Base-by-base conservation (phyloP, 1,140 invertebrate species). In the Stratiolaelaps scimitus region DNA sequence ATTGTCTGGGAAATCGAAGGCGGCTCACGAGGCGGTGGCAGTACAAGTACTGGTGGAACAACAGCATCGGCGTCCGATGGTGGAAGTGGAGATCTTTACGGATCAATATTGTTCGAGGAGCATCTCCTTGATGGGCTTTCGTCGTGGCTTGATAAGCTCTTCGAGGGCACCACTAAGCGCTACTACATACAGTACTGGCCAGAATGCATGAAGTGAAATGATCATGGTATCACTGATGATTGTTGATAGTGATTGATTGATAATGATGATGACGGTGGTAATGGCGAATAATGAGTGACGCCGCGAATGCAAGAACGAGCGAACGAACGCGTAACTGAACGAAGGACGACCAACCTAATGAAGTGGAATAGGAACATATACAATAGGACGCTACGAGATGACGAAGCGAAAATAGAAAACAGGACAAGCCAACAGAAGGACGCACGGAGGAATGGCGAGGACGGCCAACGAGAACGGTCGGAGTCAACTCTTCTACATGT, bases 121-220 rank as follows among this genome's bases (percentile, higher is more conserved):
- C 86, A 91, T 72, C 79, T 96, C 26, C 76, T 98, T 64, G 87
- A 94, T 72, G 89, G 90, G 4, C 79, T 98, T 48, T 84, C 88
- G n/a, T 90, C 90, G 74, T 98, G 94, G 92, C 77, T 98, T 69
- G 93, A 98, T 74, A 82, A 92, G 48, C 78, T 98, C 65, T 96
- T 97, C 75, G 93, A 97, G 76, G 93, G 94, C 46, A 86, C 85
- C 65, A 92, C 93, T 7, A 86, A 88, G 73, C 84, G 91, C 71
- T 96, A 95, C 77, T 86, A 92, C 75, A 84, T 98, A 69, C 91
- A 92, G 75, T 93, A 93, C 77, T 98, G 94, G 94, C 94, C 94
- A 20, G 89, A 92, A 44, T 68, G 71, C 45, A 73, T 73, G 72
- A 70, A 70, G n/a, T 71, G 43, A 69, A 40, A 19, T 43, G 34